Base-by-base conservation (phyloP, 2,888 invertebrate genomes). In the Melanchra persicariae region DNA sequence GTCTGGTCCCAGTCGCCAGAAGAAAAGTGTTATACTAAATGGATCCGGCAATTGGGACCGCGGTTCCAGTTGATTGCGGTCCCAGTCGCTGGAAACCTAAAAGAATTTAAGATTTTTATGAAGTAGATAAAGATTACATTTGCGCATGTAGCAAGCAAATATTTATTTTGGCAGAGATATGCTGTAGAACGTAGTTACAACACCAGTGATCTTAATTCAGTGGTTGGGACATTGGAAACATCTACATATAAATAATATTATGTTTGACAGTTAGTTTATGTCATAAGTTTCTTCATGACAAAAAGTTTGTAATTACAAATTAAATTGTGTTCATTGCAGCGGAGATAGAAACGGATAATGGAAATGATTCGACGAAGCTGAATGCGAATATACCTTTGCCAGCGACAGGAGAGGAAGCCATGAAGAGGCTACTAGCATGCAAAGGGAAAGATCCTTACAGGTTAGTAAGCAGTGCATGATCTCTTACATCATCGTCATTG, bases 381-480 rank as follows among this genome's bases (percentile, higher is more conserved):
- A 94, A 95, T 76, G 84, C 93, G 15, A 98, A 98, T 90, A 98
- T 98, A 90, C 96, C 97, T 26, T 96, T 99, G 90, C 99, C 99
- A 0, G 97, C 98, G 58, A 98, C 98, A 6, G 98, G 99, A 10
- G 99, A 99, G 86, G 99, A 99, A 93, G 99, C 99, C 54, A 98
- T 99, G 98, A 98, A 98, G 93, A 96, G 99, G 87, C 96, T 99
- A 82, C 94, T 99, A 22, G 98, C 99, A 64, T 99, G 99, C 91
- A 98, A 98, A 96, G 99, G 99, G 81, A 99, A 99, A 93, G 99
- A 99, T 95, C 99, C 99, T 7, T 99, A 99, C 91, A 99, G 98
- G 97, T 97, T 87, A 84, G 85, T 40, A 9, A 34, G 8, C 5
- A 30, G 1, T 47, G 12, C 51, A 62, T 34, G 19, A 19, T 72